A percentile compares a stretch with the other conserved stretches of the same genome.
Evolutionary conservation across 92 coral and sea anemone genomes (phyloP).

Genomic region (Umimayanthus chanpuru): DNA sequence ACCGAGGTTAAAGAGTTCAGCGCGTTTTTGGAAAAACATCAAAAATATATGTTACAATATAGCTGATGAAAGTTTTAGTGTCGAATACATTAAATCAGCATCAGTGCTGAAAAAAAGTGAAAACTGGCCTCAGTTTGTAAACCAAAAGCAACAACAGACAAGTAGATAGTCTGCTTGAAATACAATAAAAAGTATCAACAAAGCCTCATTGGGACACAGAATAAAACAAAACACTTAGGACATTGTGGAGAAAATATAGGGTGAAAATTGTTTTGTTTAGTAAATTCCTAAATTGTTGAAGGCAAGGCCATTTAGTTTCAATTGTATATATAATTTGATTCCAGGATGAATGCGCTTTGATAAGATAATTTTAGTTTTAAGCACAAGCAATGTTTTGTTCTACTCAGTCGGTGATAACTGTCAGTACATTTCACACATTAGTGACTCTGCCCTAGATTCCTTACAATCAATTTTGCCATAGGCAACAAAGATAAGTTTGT

Average conservation of each 20-base stretch:
- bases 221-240: background rate
- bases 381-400: background rate
- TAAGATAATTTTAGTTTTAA: background rate
- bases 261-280: background rate
- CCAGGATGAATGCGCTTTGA: background rate
- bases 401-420: background rate
- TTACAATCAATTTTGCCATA: background rate
- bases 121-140: background rate
- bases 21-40: background rate
- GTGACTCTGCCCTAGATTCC: background rate
- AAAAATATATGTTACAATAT: conserved; percentile 15
- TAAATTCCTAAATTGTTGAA: background rate
- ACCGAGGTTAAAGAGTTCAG: conserved; percentile 36
- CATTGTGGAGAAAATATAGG: background rate
- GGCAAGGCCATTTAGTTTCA: background rate
- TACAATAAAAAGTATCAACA: background rate
- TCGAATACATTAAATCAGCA: conserved; percentile 17
- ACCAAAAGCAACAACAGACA: background rate
- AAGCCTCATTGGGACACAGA: no score
- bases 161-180: background rate
- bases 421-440: background rate
- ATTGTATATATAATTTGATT: background rate
- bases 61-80: background rate
- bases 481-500: background rate
- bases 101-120: conserved; percentile 25